Percentiles rank a stretch among this genome's conserved stretches.
These are phyloP conservation scores for Mayetiola destructor DNA, from an alignment of 2,888 invertebrate genomes.

Conservation along the genomic window DNA sequence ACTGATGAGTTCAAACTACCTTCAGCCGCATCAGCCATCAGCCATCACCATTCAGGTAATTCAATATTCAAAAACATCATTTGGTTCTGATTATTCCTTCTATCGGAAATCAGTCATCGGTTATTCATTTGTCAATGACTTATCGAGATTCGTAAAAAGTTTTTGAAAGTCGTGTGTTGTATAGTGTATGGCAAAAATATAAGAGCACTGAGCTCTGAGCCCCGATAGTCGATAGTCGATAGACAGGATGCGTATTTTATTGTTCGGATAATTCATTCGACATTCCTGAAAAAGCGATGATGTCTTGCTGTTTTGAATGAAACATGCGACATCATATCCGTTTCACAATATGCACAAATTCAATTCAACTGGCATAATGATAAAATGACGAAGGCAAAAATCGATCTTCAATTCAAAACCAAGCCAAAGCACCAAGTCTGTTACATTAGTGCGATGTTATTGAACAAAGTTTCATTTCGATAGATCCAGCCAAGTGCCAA, in stretches of 20 bases:
- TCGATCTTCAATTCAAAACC: not conserved
- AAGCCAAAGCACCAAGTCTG: not conserved
- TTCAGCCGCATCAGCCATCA: too few species aligned
- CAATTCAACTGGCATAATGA: too few species aligned
- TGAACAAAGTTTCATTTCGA: not conserved
- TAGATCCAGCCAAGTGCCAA: not conserved
- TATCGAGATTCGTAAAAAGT: too few species aligned
- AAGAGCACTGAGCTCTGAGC: not conserved
- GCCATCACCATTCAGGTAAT: too few species aligned
- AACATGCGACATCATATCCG: conserved; percentile 8
- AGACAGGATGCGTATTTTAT: not conserved
- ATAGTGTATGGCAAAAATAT: too few species aligned
- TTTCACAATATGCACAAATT: not conserved
- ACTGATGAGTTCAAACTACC: too few species aligned
- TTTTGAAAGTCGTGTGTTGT: too few species aligned
- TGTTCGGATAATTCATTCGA: not conserved
- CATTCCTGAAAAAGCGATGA: not conserved
- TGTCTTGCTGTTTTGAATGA: not conserved
- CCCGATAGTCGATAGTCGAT: too few species aligned
- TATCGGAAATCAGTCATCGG: not conserved
- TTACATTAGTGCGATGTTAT: conserved; percentile 7
- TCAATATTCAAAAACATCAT: too few species aligned
- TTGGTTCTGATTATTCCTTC: too few species aligned
- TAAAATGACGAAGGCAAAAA: too few species aligned
- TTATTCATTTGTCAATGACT: conserved; percentile 5